Evolutionary conservation across 2,113 vertebrate genomes (phyloP), one percentile per base, ranked within the genome.

Genomic region (Corydoras maculifer): DNA sequence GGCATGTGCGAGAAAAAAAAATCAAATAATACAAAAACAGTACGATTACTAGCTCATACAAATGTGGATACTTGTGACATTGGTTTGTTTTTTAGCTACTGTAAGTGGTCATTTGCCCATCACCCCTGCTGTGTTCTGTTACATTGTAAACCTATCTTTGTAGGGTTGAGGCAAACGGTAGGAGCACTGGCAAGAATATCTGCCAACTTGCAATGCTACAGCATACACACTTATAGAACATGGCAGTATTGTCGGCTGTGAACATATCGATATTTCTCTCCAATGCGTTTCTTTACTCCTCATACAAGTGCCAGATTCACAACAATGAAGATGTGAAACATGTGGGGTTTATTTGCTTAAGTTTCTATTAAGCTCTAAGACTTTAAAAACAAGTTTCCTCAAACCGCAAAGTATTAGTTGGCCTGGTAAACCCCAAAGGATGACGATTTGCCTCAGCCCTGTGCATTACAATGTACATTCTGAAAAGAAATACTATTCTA

Each of bases 1-100:
- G 93, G 96, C 95, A 98, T 97, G 94, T 92, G 92, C 87, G 92
- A 84, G 78, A 90, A 90, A 85, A 90, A 89, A 84, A 75, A 72
- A 82, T 81, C 81, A 79, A 81, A 43, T 74, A 78, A 43, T 43
- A 43, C 35, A 43, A 43, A 43, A 43, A 43, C 35, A 43, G 35
- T 43, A 43, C 7, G 35, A 43, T 43, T 43, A 43, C 35, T 43
- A 43, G 35, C 35, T 43, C 35, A 4, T 43, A 43, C 3, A 60
- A 66, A 43, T 58, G 64, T 72, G 63, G 58, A 75, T 57, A 75
- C 67, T 73, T 59, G 71, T 79, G 75, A 65, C 62, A 60, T 65
- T 84, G 35, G 35, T 43, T 43, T 43, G 35, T 43, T 43, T 43
- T 43, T 43, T 43, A 43, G 58, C 84, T 87, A 83, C 79, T 88